A percentile compares a stretch with the other conserved stretches of the same genome.
phyloP scores from a whole-genome alignment of 2,888 invertebrate genomes.

The Zhengitettix transpicula region DNA sequence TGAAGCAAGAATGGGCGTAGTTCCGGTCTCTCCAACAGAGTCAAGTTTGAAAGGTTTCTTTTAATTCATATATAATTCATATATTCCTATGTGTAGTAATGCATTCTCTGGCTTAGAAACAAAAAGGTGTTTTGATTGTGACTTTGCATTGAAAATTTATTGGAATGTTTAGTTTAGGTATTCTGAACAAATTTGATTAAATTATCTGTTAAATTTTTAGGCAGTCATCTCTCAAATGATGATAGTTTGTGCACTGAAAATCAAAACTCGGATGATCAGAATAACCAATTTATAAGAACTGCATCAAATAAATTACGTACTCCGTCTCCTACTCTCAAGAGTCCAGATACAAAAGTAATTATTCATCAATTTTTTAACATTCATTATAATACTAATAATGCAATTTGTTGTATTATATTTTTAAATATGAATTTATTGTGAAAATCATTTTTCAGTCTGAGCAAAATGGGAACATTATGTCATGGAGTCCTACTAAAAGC shows the following conservation, averaged over 20 bases:
- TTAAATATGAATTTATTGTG: no score
- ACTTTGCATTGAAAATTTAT: no score
- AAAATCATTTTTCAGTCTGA: slow-evolving; percentile 1
- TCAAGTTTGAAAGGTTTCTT: not conserved
- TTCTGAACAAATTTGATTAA: no score
- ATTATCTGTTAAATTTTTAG: no score
- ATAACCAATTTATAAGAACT: slow-evolving; percentile 15
- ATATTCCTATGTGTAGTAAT: not conserved
- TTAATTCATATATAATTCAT: not conserved
- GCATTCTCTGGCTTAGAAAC: slow-evolving; percentile 13
- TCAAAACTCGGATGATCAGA: slow-evolving; percentile 26
- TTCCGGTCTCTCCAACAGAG: slow-evolving; percentile 21
- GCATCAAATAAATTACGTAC: slow-evolving; percentile 4
- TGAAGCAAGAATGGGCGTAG: slow-evolving; percentile 53
- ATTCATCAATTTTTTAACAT: no score
- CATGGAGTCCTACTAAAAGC: slow-evolving; percentile 1
- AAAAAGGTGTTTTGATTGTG: no score
- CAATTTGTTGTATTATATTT: no score
- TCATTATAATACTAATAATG: no score
- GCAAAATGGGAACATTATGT: slow-evolving; percentile 7
- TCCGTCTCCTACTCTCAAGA: not conserved
- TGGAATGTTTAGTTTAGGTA: no score
- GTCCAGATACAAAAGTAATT: slow-evolving; percentile 1
- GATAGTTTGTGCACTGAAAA: slow-evolving; percentile 2
- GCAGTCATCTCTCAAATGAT: not conserved